These are phyloP conservation scores for Pitangus sulphuratus DNA, from an alignment of 2,797 vertebrate species.

Conservation along the genomic window DNA sequence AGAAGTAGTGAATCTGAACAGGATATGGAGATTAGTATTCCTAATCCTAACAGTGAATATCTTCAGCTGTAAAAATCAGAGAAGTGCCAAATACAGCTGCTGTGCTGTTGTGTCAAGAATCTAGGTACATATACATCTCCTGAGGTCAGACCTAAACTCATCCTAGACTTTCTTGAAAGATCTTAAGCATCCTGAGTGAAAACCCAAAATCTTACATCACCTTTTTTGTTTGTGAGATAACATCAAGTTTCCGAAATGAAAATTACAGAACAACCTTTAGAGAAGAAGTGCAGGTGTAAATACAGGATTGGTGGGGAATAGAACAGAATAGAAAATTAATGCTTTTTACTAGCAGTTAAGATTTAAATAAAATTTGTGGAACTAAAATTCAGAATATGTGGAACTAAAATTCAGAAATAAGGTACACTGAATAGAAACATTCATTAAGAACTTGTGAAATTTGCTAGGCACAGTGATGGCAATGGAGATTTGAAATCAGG, in stretches of 20 bases:
- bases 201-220: not conserved
- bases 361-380: not conserved
- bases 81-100: not conserved
- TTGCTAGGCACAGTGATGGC: not conserved
- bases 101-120: not conserved
- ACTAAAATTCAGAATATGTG: not conserved
- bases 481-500: not conserved
- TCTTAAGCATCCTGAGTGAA: not conserved
- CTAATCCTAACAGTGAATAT: not conserved
- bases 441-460: not conserved
- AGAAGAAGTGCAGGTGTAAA: not conserved
- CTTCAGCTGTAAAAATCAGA: not conserved
- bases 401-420: not conserved
- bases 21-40: not conserved
- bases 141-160: not conserved
- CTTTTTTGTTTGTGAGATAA: not conserved
- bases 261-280: not conserved
- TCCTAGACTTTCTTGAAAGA: not conserved
- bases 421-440: not conserved
- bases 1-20: not conserved
- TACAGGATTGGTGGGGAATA: not conserved
- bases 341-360: not conserved
- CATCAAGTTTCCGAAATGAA: not conserved
- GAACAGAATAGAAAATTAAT: not conserved
- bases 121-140: not conserved